These are phyloP conservation scores for Oenanthe melanoleuca DNA, from an alignment of 2,113 vertebrate species.

Conservation along the genomic window DNA sequence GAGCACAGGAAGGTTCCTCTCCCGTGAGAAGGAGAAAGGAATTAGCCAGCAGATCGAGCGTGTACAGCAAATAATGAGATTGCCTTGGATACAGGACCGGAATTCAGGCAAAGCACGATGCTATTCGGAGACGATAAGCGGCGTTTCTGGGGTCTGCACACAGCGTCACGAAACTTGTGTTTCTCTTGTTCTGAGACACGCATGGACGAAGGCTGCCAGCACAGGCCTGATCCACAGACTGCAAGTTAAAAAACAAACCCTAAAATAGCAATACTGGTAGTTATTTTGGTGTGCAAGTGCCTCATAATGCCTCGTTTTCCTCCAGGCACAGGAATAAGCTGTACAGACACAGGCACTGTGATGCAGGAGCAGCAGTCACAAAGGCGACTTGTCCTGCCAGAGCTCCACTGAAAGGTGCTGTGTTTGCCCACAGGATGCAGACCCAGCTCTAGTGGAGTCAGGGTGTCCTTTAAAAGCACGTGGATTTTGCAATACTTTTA, in stretches of 20 bases:
- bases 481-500: not conserved
- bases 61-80: conserved; percentile 42
- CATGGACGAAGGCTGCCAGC: not conserved
- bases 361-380: not conserved
- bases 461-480: not conserved
- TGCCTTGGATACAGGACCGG: conserved; percentile 25
- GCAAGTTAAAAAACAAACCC: not conserved
- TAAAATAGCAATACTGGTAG: not conserved
- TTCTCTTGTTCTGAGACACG: not conserved
- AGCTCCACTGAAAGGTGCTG: not conserved
- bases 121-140: not conserved
- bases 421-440: not conserved
- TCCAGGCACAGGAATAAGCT: not conserved
- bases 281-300: not conserved
- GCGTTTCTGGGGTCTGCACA: not conserved
- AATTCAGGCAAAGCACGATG: conserved; percentile 23
- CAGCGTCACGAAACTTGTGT: fast-evolving
- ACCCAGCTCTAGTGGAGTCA: not conserved
- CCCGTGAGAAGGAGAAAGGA: not conserved
- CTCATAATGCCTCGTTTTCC: not conserved
- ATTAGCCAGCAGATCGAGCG: conserved; percentile 3
- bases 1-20: conserved; percentile 35
- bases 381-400: not conserved
- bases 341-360: not conserved
- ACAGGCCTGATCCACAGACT: not conserved